These are phyloP conservation scores for Gallinago stenura DNA, from an alignment of 2,797 vertebrate species.

Conservation along the genomic window DNA sequence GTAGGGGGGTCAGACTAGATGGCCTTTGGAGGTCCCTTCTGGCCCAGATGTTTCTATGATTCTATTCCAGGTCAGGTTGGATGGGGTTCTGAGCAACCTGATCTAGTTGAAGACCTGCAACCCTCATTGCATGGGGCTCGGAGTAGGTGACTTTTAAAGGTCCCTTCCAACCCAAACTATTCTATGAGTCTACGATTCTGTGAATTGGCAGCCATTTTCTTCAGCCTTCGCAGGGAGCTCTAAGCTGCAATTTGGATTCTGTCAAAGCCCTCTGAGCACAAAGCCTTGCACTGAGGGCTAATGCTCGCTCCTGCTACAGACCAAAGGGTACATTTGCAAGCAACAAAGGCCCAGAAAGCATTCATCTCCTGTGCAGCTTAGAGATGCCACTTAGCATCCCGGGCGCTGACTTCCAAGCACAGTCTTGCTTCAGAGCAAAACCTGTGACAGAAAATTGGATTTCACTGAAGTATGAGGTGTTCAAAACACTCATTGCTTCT, in stretches of 20 bases:
- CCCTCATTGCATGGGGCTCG: neutral
- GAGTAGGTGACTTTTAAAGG: neutral
- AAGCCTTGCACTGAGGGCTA: neutral
- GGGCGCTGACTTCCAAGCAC: neutral
- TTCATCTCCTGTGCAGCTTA: neutral
- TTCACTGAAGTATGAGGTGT: slow-evolving; percentile 70
- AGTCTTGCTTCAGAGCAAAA: slow-evolving; percentile 29
- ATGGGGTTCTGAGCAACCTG: neutral
- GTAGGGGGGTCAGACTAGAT: too few species aligned
- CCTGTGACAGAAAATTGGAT: slow-evolving; percentile 70
- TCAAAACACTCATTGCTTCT: slow-evolving; percentile 58
- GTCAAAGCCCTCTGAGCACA: slow-evolving; percentile 6
- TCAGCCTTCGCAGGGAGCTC: neutral
- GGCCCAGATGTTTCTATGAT: too few species aligned
- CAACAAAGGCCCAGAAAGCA: neutral
- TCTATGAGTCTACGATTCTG: neutral
- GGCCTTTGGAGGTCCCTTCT: too few species aligned
- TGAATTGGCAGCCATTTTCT: neutral
- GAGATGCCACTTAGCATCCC: neutral
- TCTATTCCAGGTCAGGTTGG: neutral
- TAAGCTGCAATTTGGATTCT: neutral
- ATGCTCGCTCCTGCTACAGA: neutral
- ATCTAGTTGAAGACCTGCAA: neutral
- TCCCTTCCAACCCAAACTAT: neutral
- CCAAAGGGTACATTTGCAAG: neutral